phyloP scores from a whole-genome alignment of 2,888 invertebrate species.

The Synanthedon vespiformis region DNA sequence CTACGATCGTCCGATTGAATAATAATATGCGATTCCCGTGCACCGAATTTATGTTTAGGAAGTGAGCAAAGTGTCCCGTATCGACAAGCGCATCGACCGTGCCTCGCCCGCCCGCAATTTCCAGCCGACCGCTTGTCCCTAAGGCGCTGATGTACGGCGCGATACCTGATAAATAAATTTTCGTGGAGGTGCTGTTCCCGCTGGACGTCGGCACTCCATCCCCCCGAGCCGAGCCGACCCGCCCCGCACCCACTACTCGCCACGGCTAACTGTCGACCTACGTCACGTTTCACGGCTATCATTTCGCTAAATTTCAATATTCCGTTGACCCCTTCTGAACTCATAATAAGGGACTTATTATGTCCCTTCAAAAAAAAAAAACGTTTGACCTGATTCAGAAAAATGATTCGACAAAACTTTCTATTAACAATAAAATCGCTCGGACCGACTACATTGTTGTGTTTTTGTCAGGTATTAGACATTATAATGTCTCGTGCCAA shows the following conservation, averaged over 20 bases:
- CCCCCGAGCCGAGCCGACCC: constrained; percentile 15
- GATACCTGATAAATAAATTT: constrained; percentile 56
- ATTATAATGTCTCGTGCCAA: constrained; percentile 15
- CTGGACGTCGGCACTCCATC: constrained; percentile 33
- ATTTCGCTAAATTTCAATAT: constrained; percentile 42
- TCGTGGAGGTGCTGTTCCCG: constrained; percentile 30
- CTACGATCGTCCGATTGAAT: constrained; percentile 68
- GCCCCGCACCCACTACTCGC: constrained; percentile 24
- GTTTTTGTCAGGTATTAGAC: constrained; percentile 8
- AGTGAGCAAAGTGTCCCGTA: constrained; percentile 61
- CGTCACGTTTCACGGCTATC: constrained; percentile 39
- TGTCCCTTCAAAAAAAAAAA: constrained; percentile 8
- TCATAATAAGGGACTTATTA: constrained; percentile 4
- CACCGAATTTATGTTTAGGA: constrained; percentile 68
- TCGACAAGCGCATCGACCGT: constrained; percentile 47
- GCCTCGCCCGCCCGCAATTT: constrained; percentile 42
- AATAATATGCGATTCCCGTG: constrained; percentile 67
- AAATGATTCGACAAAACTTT: background rate
- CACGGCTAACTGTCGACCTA: constrained; percentile 36
- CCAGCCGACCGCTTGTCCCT: constrained; percentile 37
- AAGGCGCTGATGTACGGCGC: constrained; percentile 33
- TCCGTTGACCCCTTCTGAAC: constrained; percentile 8
- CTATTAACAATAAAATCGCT: background rate
- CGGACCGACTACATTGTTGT: background rate
- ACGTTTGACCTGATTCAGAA: background rate